Evolutionary conservation across 2,113 vertebrate genomes (phyloP), one percentile per base, ranked within the genome.

Genomic region (Cnemophilus loriae): DNA sequence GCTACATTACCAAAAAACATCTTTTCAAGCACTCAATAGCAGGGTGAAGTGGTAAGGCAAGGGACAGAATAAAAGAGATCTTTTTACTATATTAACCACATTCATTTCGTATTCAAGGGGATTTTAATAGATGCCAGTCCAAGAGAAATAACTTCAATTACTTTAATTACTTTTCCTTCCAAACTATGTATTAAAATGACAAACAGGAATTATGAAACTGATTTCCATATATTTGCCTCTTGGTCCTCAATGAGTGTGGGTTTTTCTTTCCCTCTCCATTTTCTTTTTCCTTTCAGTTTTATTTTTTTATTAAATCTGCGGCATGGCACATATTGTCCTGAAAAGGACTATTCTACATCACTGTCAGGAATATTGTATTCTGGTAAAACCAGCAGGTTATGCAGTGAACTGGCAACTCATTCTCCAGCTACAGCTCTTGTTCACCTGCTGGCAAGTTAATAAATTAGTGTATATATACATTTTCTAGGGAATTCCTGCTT

Each of bases 101-200:
- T 86, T 93, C 39, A 90, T 95, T 91, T 90, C 42, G 47, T 59
- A 95, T 96, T 96, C 89, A 92, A 87, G 47, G 57, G 4, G 41
- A 93, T 94, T 97, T 95, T 89, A 96, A 95, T 56, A 86, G 52
- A 87, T 93, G 63, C 11, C 73, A 92, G 86, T 81, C 71, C 49
- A 87, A 95, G 85, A 93, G 71, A 97, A 97, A 91, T 85, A 91
- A 90, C 91, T 93, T 95, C 86, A 95, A 97, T 96, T 95, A 94
- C 55, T 94, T 96, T 96, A 97, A 97, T 97, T 96, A 96, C 87
- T 95, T 97, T 96, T 92, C 80, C 57, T 87, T 89, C 82, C 81
- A 93, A 94, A 84, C 42, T 70, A 77, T 64, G 37, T 28, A 85
- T 87, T 94, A 96, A 95, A 94, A 94, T 91, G 79, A 96, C 80